Evolutionary conservation across 2,888 invertebrate species (phyloP).

Genomic region (Melanotus villosus): DNA sequence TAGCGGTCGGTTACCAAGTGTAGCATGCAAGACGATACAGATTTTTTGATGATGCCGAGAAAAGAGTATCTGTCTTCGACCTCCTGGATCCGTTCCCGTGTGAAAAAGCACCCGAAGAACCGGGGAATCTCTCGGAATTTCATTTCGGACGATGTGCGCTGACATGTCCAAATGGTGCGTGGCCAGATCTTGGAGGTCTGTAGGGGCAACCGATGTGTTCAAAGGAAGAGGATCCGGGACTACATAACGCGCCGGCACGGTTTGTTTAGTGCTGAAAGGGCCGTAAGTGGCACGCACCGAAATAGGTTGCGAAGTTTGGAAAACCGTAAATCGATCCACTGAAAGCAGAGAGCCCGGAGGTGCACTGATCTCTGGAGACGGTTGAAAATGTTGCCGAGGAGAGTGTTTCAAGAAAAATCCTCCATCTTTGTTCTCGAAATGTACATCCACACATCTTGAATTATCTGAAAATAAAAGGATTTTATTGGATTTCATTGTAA

Average conservation of each 20-base stretch:
- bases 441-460: slow-evolving; percentile 85
- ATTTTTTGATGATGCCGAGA: slow-evolving; percentile 77
- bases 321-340: slow-evolving; percentile 90
- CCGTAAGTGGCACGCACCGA: slow-evolving; percentile 94
- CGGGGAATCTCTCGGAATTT: slow-evolving; percentile 90
- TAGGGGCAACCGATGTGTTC: slow-evolving; percentile 65
- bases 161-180: slow-evolving; percentile 90
- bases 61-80: slow-evolving; percentile 76
- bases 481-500: too few species aligned
- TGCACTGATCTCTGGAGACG: slow-evolving; percentile 66
- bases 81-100: slow-evolving; percentile 89
- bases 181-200: slow-evolving; percentile 75
- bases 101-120: slow-evolving; percentile 94
- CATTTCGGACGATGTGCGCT: slow-evolving; percentile 91
- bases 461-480: slow-evolving; percentile 73
- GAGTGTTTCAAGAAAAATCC: slow-evolving; percentile 92
- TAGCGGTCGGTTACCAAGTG: slow-evolving; percentile 73
- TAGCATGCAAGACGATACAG: slow-evolving; percentile 86
- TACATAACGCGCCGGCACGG: slow-evolving; percentile 90
- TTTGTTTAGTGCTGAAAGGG: slow-evolving; percentile 95
- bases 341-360: slow-evolving; percentile 81
- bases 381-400: slow-evolving; percentile 78
- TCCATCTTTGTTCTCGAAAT: slow-evolving; percentile 92
- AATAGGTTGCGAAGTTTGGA: slow-evolving; percentile 91
- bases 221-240: slow-evolving; percentile 83